phyloP scores from a whole-genome alignment of 2,888 invertebrate genomes.

The Drosophila mimica region DNA sequence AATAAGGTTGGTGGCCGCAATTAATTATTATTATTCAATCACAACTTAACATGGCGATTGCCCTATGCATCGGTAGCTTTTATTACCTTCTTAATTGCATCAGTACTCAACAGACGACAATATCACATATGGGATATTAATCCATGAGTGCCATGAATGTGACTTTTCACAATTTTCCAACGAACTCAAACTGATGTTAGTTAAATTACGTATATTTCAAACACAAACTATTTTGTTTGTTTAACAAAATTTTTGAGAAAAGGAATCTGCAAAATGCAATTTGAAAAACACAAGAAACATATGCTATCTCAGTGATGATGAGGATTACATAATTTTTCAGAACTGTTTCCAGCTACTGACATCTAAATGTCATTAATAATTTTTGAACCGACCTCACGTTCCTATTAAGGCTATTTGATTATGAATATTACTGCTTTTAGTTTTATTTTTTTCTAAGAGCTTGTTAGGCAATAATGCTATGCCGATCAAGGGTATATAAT shows the following conservation, averaged over 20 bases:
- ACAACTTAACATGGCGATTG: not conserved
- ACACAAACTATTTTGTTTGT: not conserved
- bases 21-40: constrained; percentile 3
- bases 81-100: not conserved
- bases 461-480: not conserved
- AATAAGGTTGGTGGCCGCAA: not conserved
- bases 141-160: not conserved
- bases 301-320: not conserved
- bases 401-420: not conserved
- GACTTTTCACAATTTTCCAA: not conserved
- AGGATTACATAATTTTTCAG: not conserved
- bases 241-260: not conserved
- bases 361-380: not conserved
- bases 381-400: not conserved
- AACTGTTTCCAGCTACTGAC: not conserved
- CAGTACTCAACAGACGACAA: not conserved
- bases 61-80: not conserved
- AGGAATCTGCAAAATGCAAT: not conserved
- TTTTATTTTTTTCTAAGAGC: not conserved
- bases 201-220: not conserved
- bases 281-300: not conserved
- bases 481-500: not conserved
- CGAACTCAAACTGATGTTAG: not conserved
- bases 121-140: not conserved
- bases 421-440: no score